phyloP scores from a whole-genome alignment of 1,140 invertebrate genomes.

The Aphaenogaster ashmeadi region DNA sequence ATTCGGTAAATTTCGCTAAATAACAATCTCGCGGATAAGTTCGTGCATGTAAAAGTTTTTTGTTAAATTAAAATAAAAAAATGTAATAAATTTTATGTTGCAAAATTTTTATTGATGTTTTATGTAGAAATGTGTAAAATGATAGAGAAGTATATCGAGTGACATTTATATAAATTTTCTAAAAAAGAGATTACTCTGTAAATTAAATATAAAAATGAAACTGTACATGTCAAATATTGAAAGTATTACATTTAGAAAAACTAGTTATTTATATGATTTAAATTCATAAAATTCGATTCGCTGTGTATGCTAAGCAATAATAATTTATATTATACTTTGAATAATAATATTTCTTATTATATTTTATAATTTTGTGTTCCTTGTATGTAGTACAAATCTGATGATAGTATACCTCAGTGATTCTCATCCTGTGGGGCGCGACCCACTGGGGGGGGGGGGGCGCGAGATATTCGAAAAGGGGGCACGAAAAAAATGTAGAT shows the following conservation, averaged over 20 bases:
- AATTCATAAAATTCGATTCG: not conserved
- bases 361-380: not conserved
- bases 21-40: not conserved
- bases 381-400: not conserved
- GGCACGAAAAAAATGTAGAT: no score
- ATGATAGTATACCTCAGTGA: not conserved
- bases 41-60: not conserved
- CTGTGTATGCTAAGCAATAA: not conserved
- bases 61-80: not conserved
- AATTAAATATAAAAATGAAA: not conserved
- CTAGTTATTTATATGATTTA: not conserved
- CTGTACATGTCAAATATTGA: not conserved
- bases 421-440: no score
- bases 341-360: not conserved
- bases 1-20: not conserved
- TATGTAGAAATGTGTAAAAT: slow-evolving; percentile 2
- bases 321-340: not conserved
- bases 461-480: no score
- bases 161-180: not conserved
- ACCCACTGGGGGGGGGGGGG: no score
- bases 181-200: not conserved
- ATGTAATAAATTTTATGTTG: not conserved
- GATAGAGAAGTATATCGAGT: not conserved
- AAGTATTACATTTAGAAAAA: not conserved
- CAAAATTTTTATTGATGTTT: not conserved